These are phyloP conservation scores for Megastigmus dorsalis DNA, from an alignment of 2,888 invertebrate genomes.

Conservation along the genomic window DNA sequence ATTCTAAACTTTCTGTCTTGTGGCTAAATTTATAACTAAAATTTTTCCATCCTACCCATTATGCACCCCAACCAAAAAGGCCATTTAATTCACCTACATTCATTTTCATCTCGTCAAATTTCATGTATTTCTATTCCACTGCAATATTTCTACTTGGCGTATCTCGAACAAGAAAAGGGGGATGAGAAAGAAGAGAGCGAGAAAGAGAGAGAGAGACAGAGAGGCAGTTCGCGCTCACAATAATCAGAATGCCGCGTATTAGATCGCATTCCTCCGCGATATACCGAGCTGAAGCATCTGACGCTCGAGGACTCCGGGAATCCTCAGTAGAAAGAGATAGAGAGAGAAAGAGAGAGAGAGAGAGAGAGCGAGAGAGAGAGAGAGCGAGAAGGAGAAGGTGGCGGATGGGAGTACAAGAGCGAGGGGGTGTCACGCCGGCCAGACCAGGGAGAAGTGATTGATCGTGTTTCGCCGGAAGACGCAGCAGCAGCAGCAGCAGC, in stretches of 20 bases:
- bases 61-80: not conserved
- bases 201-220: too few species aligned
- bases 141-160: not conserved
- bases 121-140: not conserved
- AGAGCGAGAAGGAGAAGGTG: not conserved
- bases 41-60: too few species aligned
- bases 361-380: conserved; percentile 19
- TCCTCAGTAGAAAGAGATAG: conserved; percentile 27
- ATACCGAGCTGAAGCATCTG: conserved; percentile 31
- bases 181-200: too few species aligned
- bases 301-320: conserved; percentile 27
- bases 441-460: conserved; percentile 73
- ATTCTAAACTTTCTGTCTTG: too few species aligned
- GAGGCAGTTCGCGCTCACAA: conserved; percentile 15
- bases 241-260: conserved; percentile 46
- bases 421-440: conserved; percentile 71
- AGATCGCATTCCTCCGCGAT: conserved; percentile 44
- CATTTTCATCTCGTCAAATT: conserved; percentile 16
- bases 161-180: not conserved
- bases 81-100: conserved; percentile 21
- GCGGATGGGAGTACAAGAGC: conserved; percentile 29
- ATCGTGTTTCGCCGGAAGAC: conserved; percentile 74
- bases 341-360: conserved; percentile 3
- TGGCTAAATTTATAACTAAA: too few species aligned
- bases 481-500: conserved; percentile 46